Conservation (phyloP, 2,113 vertebrate species). For the Axis porcinus region DNA sequence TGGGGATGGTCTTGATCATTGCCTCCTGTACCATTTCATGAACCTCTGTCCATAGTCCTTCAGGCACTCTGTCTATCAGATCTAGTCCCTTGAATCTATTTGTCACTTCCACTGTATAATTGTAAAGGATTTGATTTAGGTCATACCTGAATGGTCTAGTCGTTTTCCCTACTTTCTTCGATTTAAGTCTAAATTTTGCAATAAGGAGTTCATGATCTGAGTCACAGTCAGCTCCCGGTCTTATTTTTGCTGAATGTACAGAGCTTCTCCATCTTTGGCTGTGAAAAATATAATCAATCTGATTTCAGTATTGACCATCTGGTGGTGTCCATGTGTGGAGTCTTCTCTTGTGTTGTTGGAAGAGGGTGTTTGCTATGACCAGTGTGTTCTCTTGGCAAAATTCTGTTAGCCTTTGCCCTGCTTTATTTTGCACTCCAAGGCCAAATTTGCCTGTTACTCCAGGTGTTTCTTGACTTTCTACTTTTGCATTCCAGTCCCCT, state of each 20-base stretch:
- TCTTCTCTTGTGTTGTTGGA: neutral
- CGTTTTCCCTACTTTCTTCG: neutral
- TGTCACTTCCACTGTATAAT: neutral
- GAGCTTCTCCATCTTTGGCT: neutral
- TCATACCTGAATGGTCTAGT: neutral
- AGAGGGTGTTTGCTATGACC: neutral
- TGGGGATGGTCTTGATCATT: neutral
- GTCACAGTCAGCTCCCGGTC: neutral
- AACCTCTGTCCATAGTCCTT: neutral
- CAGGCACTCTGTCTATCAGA: neutral
- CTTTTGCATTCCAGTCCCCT: neutral
- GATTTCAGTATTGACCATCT: neutral
- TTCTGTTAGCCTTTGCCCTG: neutral
- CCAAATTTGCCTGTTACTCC: neutral
- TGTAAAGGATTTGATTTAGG: neutral
- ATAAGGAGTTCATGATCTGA: neutral
- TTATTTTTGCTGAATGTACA: neutral
- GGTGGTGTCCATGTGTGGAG: neutral
- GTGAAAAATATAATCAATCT: neutral
- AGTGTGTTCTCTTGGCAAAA: neutral
- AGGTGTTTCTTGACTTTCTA: neutral
- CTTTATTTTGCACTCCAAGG: neutral
- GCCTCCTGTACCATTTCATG: neutral
- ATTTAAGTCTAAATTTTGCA: neutral
- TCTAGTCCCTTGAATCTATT: neutral